Percentiles rank a stretch among this genome's conserved stretches.
Evolutionary conservation across 2,113 vertebrate genomes (phyloP).

Genomic region (Trogon surrucura): DNA sequence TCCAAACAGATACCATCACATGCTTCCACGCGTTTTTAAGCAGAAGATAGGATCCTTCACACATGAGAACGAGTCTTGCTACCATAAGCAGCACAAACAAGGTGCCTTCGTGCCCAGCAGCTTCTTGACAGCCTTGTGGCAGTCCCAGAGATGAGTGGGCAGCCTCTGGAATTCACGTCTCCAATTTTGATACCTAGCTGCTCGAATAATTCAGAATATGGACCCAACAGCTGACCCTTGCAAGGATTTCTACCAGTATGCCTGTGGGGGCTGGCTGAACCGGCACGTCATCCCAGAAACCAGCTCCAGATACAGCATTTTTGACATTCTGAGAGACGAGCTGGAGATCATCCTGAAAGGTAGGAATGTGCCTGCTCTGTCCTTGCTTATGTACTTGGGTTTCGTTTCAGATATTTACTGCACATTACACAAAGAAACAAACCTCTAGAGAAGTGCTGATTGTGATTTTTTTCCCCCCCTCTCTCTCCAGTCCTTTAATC

Average conservation of each 20-base stretch:
- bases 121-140: neutral
- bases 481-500: neutral
- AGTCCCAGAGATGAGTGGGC: neutral
- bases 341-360: constrained; percentile 96
- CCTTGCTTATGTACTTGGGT: neutral
- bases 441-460: neutral
- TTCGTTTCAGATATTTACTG: neutral
- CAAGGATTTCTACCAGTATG: constrained; percentile 93
- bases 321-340: constrained; percentile 92
- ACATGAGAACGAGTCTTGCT: neutral
- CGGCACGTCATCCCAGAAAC: constrained; percentile 93
- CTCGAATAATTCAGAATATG: constrained; percentile 94
- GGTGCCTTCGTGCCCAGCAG: neutral
- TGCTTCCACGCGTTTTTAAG: neutral
- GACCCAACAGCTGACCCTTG: constrained; percentile 86
- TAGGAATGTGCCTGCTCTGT: constrained; percentile 28
- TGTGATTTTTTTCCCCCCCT: neutral
- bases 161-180: neutral
- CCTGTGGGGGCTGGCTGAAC: constrained; percentile 93
- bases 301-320: constrained; percentile 92
- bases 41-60: neutral
- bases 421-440: neutral
- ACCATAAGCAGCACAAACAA: neutral
- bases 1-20: neutral
- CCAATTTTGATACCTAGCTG: constrained; percentile 74